These are phyloP conservation scores for Stenchaetothrips biformis DNA, from an alignment of 2,888 invertebrate genomes.

Conservation along the genomic window DNA sequence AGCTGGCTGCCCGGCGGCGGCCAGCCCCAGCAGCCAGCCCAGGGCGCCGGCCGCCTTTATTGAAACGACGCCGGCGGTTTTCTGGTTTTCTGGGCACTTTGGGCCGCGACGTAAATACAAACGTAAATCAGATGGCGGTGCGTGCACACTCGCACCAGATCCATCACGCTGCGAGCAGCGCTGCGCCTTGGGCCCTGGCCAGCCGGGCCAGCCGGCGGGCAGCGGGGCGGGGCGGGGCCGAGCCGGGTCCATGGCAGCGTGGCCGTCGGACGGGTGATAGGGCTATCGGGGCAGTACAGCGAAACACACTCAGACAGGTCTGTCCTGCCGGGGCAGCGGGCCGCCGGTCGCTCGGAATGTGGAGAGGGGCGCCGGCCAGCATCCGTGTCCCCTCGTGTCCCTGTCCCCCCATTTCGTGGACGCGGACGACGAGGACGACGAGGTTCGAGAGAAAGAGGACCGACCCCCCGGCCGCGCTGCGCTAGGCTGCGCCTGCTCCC, in stretches of 20 bases:
- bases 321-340: not conserved
- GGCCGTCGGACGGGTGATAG: no score
- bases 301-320: slow-evolving; percentile 16
- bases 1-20: no score
- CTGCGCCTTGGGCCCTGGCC: no score
- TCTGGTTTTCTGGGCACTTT: no score
- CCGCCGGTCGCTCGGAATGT: no score
- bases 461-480: no score
- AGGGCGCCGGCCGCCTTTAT: no score
- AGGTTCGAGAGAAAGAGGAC: not conserved
- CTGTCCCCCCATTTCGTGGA: not conserved
- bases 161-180: not conserved
- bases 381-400: not conserved
- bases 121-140: not conserved
- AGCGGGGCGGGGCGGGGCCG: not conserved
- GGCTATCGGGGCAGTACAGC: not conserved
- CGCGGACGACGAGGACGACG: not conserved
- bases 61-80: no score
- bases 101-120: no score
- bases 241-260: not conserved
- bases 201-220: not conserved
- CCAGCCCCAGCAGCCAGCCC: no score
- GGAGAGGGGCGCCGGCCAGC: not conserved
- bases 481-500: no score
- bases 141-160: not conserved